phyloP scores from a whole-genome alignment of 2,797 vertebrate species.

The Anguilla megastoma region DNA sequence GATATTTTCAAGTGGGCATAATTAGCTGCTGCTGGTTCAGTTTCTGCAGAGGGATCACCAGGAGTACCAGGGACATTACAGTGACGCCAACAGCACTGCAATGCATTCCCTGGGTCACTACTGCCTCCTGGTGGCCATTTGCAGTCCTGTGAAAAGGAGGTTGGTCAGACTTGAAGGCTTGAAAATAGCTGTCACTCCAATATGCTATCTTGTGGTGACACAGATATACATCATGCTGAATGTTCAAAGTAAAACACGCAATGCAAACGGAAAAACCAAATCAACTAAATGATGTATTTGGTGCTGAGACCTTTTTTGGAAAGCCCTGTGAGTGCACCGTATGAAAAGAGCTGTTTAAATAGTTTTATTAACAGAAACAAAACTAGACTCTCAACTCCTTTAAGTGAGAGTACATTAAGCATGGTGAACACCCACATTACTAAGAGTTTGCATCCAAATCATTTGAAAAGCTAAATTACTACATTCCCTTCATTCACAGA shows the following conservation, averaged over 20 bases:
- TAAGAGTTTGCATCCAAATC: neutral
- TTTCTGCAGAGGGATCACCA: neutral
- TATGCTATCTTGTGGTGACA: neutral
- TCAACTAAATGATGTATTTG: too few species aligned
- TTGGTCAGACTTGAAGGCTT: neutral
- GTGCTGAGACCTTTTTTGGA: too few species aligned
- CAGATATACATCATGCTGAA: neutral
- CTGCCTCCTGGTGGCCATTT: conserved; percentile 29
- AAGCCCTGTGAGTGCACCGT: too few species aligned
- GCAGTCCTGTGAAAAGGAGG: neutral
- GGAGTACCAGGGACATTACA: too few species aligned
- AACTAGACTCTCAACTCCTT: neutral
- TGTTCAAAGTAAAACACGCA: neutral
- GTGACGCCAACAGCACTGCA: neutral
- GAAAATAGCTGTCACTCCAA: neutral
- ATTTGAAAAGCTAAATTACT: neutral
- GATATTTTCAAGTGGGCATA: neutral
- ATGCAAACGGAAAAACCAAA: too few species aligned
- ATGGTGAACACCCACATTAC: neutral
- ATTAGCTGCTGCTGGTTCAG: neutral
- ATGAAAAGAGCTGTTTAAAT: too few species aligned
- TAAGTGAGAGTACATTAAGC: neutral
- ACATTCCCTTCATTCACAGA: neutral
- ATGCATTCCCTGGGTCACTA: neutral
- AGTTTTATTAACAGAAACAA: neutral